Conservation (phyloP, 2,888 invertebrate species). For the Lasioglossum figueresi region DNA sequence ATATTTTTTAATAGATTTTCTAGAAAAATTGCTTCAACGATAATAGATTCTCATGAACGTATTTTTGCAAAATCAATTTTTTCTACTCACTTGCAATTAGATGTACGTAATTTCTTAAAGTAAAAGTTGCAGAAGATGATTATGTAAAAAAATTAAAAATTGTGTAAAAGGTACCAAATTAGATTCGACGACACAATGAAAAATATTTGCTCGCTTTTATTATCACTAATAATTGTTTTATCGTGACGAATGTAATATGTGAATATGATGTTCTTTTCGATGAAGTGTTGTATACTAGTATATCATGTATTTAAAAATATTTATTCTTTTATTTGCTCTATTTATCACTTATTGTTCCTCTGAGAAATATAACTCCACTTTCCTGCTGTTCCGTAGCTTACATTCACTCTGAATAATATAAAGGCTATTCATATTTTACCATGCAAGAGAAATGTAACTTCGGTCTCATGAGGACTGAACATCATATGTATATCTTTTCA, state of each 20-base stretch:
- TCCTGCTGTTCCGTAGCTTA: not conserved
- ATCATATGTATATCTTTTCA: not conserved
- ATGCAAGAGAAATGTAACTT: not conserved
- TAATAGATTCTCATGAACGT: not conserved
- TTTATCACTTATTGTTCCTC: not conserved
- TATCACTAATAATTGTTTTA: too few relatives aligned
- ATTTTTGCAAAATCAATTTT: not conserved
- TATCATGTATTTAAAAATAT: not conserved
- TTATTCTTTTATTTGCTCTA: not conserved
- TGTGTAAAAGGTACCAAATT: not conserved
- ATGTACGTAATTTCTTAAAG: not conserved
- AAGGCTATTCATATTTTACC: not conserved
- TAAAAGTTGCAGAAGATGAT: not conserved
- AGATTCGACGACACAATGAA: not conserved
- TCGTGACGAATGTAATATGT: too few relatives aligned
- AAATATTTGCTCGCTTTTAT: too few relatives aligned
- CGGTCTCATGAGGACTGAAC: not conserved
- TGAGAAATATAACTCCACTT: not conserved
- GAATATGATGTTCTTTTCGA: not conserved
- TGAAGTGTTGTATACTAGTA: not conserved
- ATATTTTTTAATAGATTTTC: not conserved
- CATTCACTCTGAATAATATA: not conserved
- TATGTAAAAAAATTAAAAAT: not conserved
- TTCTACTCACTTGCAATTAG: not conserved
- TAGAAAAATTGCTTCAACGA: not conserved